Base-by-base conservation (phyloP, 2,888 invertebrate genomes). In the Tholera decimalis region DNA sequence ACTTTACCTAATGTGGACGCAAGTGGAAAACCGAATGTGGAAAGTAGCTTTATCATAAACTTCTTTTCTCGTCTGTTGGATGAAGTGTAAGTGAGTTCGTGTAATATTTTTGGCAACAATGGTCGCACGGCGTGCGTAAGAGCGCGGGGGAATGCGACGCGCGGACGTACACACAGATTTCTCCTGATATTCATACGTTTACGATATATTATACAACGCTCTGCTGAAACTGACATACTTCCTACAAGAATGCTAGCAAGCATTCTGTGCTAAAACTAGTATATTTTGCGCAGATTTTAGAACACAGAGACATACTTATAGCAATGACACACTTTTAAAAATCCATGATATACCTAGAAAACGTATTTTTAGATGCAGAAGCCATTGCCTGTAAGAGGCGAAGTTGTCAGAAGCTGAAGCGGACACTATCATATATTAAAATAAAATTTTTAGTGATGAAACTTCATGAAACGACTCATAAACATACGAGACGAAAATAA, bases 91-190 rank as follows among this genome's bases (percentile, higher is more conserved):
- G 62, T 44, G 54, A 64, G 37, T 41, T 54, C 58, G 26, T 28
- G 55, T 61, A 80, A 84, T 82, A 82, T 82, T 86, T 85, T 85
- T 82, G 84, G 83, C 83, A 84, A 83, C 78, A 84, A 79, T 79
- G 58, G 55, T 20, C 11, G 30, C 30, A 35, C 57, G 33, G 73
- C 70, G 72, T 73, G 74, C 74, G 69, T 69, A 60, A 35, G 20
- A 46, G 53, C 70, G 73, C 72, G 78, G 62, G 74, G 73, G 77
- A 80, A 82, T 77, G 83, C 77, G 73, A 26, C 66, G 70, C 72
- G 72, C 67, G 64, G 49, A 37, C 55, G 8, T 63, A 55, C 56
- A 24, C 46, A 61, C 65, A 63, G 82, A 83, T 84, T 83, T 83
- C 83, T 77, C 83, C 75, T 66, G 74, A 68, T 80, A 73, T 76